Evolutionary conservation across 1,140 invertebrate genomes (phyloP), one percentile per base, ranked within the genome.

Genomic region (Atta cephalotes): DNA sequence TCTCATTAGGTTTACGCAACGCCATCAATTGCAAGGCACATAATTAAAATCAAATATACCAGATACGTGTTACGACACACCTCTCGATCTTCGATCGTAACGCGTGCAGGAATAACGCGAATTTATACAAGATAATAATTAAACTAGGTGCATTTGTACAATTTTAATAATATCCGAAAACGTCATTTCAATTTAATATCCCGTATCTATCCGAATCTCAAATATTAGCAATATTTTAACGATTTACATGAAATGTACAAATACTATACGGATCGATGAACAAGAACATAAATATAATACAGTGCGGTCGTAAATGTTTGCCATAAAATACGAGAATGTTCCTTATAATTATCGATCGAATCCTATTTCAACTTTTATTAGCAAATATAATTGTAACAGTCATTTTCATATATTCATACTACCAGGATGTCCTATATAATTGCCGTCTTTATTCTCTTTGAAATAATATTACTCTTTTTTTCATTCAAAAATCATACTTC

Each of bases 1-100:
- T 21, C 49, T 85, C 53, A 82, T 87, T 89, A 90, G 14, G 12
- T 31, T 90, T 90, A 71, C 68, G 79, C 35, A 90, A 90, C n/a
- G 16, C 25, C 53, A 18, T 74, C 39, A 49, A 51, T 14, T 49
- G 39, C 53, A 12, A 39, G 10, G 56, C 14, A 56, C 85, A 81
- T 87, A 85, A 89, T 89, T 90, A 91, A 90, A 87, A 91, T 71
- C 76, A 60, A 56, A 85, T 60, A 68, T 84, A 53, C 39, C 63
- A 14, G 14, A 68, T 35, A 16, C 60, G 25, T 35, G 45, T 89
- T 89, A 74, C 89, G 53, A 85, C 71, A 82, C 60, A 14, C 31
- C 1, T 45, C 45, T 79, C 70, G n/a, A 88, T 77, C 76, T 71
- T 58, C 71, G 72, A 85, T 78, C 71, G 31, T 53, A 58, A 56